Evolutionary conservation across 1,140 invertebrate species (phyloP), one percentile per base, ranked within the genome.

Genomic region (Hypsibius dujardini): DNA sequence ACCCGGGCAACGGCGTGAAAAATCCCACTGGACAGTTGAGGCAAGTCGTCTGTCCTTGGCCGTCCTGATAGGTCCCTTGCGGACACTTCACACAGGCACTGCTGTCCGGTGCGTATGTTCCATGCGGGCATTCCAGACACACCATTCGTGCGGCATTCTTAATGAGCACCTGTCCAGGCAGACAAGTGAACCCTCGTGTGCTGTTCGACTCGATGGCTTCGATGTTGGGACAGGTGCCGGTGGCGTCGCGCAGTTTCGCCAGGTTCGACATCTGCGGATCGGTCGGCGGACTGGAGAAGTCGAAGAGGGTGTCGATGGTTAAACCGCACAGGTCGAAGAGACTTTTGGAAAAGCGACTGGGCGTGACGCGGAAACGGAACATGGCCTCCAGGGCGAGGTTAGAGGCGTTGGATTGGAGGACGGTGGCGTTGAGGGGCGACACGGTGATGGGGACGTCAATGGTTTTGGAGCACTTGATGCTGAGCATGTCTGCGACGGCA

Each of bases 241-340:
- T 90, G 75, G 92, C 88, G 70, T 76, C 76, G 60, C 77, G 73
- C 3, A 95, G 87, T 76, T 92, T 92, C 3, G 95, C 80, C 1
- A 97, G 79, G 28, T 89, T 87, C 77, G 93, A 90, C 73, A 97
- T 90, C 0, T 93, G 87, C 42, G 86, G 88, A 76, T 89, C 94
- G 2, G 93, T 90, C 73, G 91, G 88, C 7, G 92, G 92, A 1
- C 95, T 90, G 46, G 88, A 90, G 59, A 97, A 79, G 79, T 96
- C 92, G 77, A 96, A 96, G 74, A 95, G 92, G 1, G 95, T 82
- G 75, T 88, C 90, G 47, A 96, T 78, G 1, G 92, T 95, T 0
- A 90, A 90, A 2, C 93, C 92, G 77, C 93, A 96, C 1, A 95
- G 84, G 75, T 96, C 91, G 77, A 95, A 97, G 0, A 96, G 80